Percentiles rank a stretch among this genome's conserved stretches.
Evolutionary conservation across 2,888 invertebrate species (phyloP).

Genomic region (Lathronympha strigana): DNA sequence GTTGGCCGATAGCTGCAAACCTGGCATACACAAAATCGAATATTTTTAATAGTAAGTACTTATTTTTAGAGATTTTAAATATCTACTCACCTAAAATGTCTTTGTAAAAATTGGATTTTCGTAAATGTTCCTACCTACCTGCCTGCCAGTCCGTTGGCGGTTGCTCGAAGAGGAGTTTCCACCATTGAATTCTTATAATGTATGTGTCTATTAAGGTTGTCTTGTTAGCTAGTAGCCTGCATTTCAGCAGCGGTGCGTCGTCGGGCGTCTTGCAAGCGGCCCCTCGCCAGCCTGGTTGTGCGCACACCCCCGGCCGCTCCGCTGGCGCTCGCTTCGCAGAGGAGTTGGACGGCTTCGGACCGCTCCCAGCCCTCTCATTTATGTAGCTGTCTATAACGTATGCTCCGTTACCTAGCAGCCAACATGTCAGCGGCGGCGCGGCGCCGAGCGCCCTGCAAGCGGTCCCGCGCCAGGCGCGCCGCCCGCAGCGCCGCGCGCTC

Average conservation of each 20-base stretch:
- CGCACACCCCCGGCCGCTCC: constrained; percentile 72
- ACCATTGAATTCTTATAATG: too few relatives aligned
- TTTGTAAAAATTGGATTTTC: too few relatives aligned
- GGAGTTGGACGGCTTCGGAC: constrained; percentile 77
- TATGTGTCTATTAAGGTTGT: too few relatives aligned
- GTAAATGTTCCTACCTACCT: too few relatives aligned
- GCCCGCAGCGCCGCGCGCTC: constrained; percentile 78
- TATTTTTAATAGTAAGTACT: too few relatives aligned
- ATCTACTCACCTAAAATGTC: too few relatives aligned
- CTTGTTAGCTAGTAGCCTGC: constrained; percentile 70
- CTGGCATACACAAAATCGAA: constrained; percentile 48
- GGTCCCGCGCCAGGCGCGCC: constrained; percentile 74
- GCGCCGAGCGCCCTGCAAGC: constrained; percentile 56
- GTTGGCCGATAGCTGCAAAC: constrained; percentile 76
- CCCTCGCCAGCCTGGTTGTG: constrained; percentile 73
- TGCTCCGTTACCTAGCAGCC: constrained; percentile 68
- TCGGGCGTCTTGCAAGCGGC: constrained; percentile 62
- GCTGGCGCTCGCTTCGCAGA: too few relatives aligned
- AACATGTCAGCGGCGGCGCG: constrained; percentile 68
- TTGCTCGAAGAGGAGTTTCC: too few relatives aligned
- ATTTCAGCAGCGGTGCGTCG: constrained; percentile 63
- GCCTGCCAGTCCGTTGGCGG: too few relatives aligned
- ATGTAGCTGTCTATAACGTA: too few relatives aligned
- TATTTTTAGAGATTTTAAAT: too few relatives aligned
- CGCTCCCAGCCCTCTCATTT: too few relatives aligned